Percentiles rank a stretch among this genome's conserved stretches.
Evolutionary conservation across 2,888 invertebrate species (phyloP).

Genomic region (Idaea dimidiata): DNA sequence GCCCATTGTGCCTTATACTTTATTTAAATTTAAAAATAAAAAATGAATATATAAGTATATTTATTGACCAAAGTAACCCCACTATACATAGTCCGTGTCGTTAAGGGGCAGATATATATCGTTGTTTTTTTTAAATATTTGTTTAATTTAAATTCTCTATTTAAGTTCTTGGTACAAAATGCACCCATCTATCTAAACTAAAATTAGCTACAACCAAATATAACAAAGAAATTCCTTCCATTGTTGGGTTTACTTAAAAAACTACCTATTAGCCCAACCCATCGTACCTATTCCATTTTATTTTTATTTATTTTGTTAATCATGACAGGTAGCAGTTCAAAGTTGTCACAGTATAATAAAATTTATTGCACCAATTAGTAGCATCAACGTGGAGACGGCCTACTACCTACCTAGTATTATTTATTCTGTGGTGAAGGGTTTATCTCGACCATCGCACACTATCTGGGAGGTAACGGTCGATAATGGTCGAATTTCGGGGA

Average conservation of each 20-base stretch:
- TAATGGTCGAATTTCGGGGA: conserved; percentile 75
- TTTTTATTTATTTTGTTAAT: background rate
- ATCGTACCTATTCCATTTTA: background rate
- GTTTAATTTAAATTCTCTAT: no score
- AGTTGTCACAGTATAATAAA: conserved; percentile 63
- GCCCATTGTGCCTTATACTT: no score
- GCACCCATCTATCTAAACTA: background rate
- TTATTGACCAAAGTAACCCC: no score
- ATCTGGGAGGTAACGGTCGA: conserved; percentile 78
- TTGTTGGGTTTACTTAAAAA: background rate
- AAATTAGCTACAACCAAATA: background rate
- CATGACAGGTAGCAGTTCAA: conserved; percentile 37
- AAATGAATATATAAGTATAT: no score
- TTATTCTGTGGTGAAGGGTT: conserved; percentile 36
- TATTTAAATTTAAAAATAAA: no score
- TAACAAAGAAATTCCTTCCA: background rate
- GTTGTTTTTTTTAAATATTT: no score
- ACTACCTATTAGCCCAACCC: background rate
- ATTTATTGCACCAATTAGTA: conserved; percentile 80
- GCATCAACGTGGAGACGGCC: conserved; percentile 58
- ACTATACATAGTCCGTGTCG: no score
- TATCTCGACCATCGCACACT: conserved; percentile 71
- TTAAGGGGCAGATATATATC: no score
- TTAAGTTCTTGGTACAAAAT: no score
- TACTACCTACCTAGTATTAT: background rate